These are phyloP conservation scores for Zaprionus tsacasi DNA, from an alignment of 1,140 invertebrate genomes.

Conservation along the genomic window DNA sequence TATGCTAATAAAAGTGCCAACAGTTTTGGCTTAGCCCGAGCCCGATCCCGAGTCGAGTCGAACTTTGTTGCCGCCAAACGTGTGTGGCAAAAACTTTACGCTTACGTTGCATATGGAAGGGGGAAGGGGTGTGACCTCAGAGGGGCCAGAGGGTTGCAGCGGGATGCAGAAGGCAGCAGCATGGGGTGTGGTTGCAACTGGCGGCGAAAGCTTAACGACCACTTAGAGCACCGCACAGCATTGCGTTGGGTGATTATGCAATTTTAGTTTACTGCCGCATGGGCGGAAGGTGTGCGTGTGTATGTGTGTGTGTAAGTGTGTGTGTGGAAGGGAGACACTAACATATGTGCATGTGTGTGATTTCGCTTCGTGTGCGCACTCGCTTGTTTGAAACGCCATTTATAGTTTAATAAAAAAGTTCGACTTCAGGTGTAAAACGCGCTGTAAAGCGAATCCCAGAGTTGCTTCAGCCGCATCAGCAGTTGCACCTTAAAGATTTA, in stretches of 20 bases:
- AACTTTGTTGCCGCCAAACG: conserved; percentile 43
- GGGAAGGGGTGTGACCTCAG: not conserved
- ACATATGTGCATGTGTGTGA: not conserved
- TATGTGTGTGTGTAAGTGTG: not conserved
- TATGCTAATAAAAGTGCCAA: conserved; percentile 75
- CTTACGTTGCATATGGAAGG: conserved; percentile 1
- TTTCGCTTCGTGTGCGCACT: not conserved
- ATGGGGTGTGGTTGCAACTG: conserved; percentile 21
- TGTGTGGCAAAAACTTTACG: conserved; percentile 45
- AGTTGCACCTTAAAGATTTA: not conserved
- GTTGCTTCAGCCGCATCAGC: not conserved
- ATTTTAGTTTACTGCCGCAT: conserved; percentile 28
- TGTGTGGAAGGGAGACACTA: not conserved
- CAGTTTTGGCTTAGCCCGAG: conserved; percentile 24
- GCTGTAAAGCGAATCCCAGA: not conserved
- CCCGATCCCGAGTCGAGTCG: conserved; percentile 6
- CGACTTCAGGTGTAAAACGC: not conserved
- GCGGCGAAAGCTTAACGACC: conserved; percentile 47
- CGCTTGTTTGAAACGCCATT: not conserved
- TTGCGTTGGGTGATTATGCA: conserved; percentile 40
- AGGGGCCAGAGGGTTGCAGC: not conserved
- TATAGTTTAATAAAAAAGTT: conserved; percentile 8
- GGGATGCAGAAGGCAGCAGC: not conserved
- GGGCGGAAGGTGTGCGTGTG: not conserved
- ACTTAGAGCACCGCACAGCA: conserved; percentile 36